These are phyloP conservation scores for Aspidapion aeneum DNA, from an alignment of 2,888 invertebrate species.

Conservation along the genomic window DNA sequence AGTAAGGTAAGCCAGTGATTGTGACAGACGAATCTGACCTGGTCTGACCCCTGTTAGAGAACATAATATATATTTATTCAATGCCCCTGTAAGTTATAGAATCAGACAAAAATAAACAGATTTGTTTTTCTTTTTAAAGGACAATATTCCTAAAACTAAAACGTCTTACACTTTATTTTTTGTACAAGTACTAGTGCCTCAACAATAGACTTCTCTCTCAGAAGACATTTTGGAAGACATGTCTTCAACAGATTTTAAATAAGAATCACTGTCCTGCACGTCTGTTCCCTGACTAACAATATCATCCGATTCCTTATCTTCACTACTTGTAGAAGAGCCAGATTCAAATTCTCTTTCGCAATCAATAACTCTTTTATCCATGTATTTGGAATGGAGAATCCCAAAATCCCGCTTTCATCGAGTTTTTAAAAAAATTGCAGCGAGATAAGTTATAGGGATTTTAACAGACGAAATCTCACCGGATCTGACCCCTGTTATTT, in stretches of 20 bases:
- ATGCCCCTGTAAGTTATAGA: no score
- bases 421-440: constrained; percentile 38
- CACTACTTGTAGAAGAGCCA: neutral
- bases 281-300: no score
- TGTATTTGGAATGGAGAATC: constrained; percentile 24
- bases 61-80: no score
- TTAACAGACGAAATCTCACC: no score
- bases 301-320: neutral
- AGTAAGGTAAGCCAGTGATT: constrained; percentile 42
- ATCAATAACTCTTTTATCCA: constrained; percentile 8
- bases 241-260: neutral
- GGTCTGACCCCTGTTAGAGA: no score
- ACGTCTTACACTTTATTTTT: neutral
- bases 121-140: no score
- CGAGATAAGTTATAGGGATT: no score
- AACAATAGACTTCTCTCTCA: neutral
- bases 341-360: constrained; percentile 2
- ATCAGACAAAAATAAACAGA: no score
- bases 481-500: no score
- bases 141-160: no score
- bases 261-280: neutral
- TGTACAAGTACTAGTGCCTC: neutral
- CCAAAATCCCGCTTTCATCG: constrained; percentile 31
- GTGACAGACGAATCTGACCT: constrained; percentile 37
- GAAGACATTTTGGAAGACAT: neutral